Conservation (phyloP, 2,113 vertebrate genomes). For the Pogonocichla stellata region DNA sequence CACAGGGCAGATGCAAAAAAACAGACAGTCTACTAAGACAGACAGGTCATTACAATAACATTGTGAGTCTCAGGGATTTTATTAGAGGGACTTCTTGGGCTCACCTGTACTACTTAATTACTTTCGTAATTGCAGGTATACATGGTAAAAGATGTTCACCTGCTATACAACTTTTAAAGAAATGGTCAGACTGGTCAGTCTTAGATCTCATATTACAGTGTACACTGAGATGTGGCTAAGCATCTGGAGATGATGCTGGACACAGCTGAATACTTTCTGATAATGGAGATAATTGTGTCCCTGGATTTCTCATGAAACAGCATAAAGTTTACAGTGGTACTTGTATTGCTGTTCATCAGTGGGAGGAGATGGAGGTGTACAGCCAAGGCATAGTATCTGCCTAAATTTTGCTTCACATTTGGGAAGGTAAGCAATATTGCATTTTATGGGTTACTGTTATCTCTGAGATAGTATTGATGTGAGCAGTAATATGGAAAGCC, state of each 20-base stretch:
- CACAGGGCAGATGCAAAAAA: not conserved
- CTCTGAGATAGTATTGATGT: not conserved
- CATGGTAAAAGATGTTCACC: not conserved
- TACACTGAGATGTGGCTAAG: not conserved
- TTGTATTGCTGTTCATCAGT: not conserved
- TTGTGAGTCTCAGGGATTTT: not conserved
- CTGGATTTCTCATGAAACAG: not conserved
- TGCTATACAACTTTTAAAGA: not conserved
- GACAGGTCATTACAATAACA: not conserved
- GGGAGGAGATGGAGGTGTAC: not conserved
- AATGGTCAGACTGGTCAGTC: not conserved
- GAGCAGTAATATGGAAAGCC: not conserved
- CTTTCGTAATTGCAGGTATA: not conserved
- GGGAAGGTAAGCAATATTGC: not conserved
- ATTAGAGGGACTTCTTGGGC: not conserved
- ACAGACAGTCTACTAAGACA: not conserved
- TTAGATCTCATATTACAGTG: not conserved
- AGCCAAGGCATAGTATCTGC: not conserved
- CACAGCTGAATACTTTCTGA: not conserved
- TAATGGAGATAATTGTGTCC: not conserved
- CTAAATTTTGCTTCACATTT: not conserved
- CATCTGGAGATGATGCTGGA: not conserved
- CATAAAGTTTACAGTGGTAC: not conserved
- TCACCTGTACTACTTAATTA: not conserved
- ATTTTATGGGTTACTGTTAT: not conserved